A percentile compares a stretch with the other conserved stretches of the same genome.
These are phyloP conservation scores for Verasper variegatus DNA, from an alignment of 2,113 vertebrate genomes.

Conservation along the genomic window DNA sequence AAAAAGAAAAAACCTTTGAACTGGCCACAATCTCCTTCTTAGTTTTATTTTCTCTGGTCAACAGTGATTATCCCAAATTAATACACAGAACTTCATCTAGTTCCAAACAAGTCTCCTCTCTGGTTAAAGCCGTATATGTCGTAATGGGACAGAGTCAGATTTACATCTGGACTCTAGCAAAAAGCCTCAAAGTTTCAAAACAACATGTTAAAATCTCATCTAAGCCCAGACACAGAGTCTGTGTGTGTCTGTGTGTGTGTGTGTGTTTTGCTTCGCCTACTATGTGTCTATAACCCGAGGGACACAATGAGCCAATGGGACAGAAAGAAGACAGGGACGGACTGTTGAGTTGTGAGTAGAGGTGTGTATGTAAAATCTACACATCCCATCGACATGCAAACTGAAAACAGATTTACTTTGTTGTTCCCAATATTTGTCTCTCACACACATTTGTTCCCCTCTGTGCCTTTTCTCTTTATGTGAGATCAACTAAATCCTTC, in stretches of 20 bases:
- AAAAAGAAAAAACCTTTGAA: too few species aligned
- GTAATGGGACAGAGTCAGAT: constrained; percentile 37
- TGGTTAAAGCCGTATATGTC: constrained; percentile 34
- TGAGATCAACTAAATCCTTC: neutral
- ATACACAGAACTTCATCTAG: constrained; percentile 37
- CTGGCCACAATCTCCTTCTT: too few species aligned
- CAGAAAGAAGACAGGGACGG: neutral
- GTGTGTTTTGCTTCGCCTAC: neutral
- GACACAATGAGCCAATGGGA: constrained; percentile 23
- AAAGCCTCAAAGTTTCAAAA: constrained; percentile 63
- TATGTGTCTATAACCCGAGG: constrained; percentile 9
- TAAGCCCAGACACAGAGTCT: constrained; percentile 31
- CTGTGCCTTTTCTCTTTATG: constrained; percentile 13
- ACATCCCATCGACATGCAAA: constrained; percentile 50
- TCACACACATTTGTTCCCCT: constrained; percentile 16
- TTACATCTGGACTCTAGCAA: constrained; percentile 59
- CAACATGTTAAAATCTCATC: constrained; percentile 65
- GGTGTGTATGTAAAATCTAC: constrained; percentile 54
- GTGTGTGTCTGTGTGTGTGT: constrained; percentile 15
- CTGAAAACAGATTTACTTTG: constrained; percentile 59
- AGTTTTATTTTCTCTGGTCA: constrained; percentile 12
- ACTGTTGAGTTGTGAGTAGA: constrained; percentile 56
- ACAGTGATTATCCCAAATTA: constrained; percentile 9
- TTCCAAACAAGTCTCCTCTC: constrained; percentile 30
- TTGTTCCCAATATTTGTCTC: constrained; percentile 2